Evolutionary conservation across 2,797 vertebrate genomes (phyloP), one percentile per base, ranked within the genome.

Genomic region (Somateria mollissima): DNA sequence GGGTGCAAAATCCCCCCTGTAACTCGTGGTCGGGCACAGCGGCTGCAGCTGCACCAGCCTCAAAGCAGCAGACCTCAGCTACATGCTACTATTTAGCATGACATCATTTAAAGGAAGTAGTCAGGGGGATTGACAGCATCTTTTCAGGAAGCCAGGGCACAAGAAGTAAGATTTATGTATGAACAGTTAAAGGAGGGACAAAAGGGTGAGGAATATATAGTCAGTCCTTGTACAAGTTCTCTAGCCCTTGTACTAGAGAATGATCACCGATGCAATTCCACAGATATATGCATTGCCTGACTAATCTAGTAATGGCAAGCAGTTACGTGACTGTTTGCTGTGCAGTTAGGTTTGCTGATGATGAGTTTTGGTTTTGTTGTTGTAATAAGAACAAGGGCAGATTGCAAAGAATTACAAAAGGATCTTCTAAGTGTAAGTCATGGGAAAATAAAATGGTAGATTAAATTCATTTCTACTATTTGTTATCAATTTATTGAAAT

Each of bases 261-360:
- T 49, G 54, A 28, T 39, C 18, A 19, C 24, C 34, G 15, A 19
- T 37, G 14, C 27, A 62, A 58, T 89, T 57, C 24, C n/a, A 20
- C 56, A 49, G 13, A 17, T 17, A 22, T 13, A 24, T 58, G 11
- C 19, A 18, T n/a, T 72, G 10, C 64, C 30, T 64, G 34, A 25
- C 16, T 45, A n/a, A 39, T 6, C 37, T 22, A 49, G 36, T 8
- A 49, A 41, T 16, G 43, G 17, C 21, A 75, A 28, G 30, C 30
- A 43, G 7, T 18, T 39, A 13, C 0, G 0, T 25, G 41, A 49
- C 21, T 32, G 34, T 19, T 61, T 34, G 43, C 22, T 62, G 3
- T 25, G 41, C 18, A 22, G 30, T 37, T 30, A 71, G 19, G 11
- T 54, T 32, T 45, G 34, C 10, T 45, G 28, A 10, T 28, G 22